Evolutionary conservation across 2,113 vertebrate genomes (phyloP).

Genomic region (Azemiops feae): DNA sequence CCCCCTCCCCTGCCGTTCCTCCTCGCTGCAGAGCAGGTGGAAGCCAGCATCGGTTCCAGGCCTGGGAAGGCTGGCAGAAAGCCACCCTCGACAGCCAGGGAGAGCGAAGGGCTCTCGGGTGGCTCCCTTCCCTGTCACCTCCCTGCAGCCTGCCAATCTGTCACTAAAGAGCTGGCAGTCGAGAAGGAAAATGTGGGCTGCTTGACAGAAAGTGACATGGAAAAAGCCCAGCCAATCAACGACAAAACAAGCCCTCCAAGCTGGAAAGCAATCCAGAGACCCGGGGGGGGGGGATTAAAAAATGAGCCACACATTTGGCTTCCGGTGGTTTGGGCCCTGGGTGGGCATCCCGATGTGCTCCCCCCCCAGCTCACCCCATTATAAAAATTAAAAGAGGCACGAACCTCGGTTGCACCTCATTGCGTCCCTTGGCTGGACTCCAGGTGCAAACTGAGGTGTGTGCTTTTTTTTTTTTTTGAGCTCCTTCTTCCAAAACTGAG

Average conservation of each 20-base stretch:
- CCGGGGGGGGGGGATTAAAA: neutral
- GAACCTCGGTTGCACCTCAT: conserved; percentile 29
- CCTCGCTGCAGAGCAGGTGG: neutral
- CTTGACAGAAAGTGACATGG: conserved; percentile 77
- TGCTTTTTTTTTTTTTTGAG: conserved; percentile 44
- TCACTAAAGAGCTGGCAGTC: conserved; percentile 70
- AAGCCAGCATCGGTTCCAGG: accelerated
- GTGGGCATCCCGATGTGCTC: conserved; percentile 22
- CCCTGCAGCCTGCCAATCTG: conserved; percentile 25
- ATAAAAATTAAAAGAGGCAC: neutral
- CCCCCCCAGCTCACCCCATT: neutral
- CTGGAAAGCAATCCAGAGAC: neutral
- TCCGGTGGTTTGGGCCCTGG: conserved; percentile 18
- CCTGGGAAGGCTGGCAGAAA: neutral
- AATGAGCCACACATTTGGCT: conserved; percentile 13
- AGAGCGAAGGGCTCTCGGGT: neutral
- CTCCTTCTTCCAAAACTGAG: conserved; percentile 8
- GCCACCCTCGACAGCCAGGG: conserved; percentile 24
- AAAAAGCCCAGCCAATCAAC: conserved; percentile 75
- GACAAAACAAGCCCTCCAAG: conserved; percentile 73
- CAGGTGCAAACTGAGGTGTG: conserved; percentile 63
- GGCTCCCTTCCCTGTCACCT: neutral
- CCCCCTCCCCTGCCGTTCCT: neutral
- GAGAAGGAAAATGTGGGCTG: conserved; percentile 74
- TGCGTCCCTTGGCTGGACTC: conserved; percentile 69